Conservation (phyloP, 1,140 invertebrate species). For the Temnothorax curvispinosus region DNA sequence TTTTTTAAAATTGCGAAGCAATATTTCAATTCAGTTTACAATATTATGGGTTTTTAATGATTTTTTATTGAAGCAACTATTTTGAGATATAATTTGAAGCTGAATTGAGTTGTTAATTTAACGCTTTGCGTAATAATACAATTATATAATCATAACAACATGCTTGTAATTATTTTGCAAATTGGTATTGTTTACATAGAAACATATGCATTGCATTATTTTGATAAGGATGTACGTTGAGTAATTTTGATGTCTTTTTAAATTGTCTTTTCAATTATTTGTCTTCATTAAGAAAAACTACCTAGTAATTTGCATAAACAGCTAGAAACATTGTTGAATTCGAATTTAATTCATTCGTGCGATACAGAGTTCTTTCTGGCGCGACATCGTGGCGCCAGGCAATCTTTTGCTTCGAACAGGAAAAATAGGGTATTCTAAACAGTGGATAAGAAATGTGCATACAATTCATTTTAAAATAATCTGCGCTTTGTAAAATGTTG, state of each 20-base stretch:
- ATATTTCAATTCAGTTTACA: background rate
- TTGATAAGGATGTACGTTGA: background rate
- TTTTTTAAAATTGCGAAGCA: background rate
- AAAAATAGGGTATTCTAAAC: background rate
- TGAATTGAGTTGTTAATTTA: conserved; percentile 8
- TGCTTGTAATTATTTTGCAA: background rate
- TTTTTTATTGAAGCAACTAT: background rate
- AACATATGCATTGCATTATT: conserved; percentile 16
- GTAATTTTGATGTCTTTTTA: background rate
- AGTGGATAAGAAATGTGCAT: background rate
- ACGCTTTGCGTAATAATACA: conserved; percentile 9
- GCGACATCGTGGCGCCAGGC: background rate
- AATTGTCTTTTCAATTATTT: background rate
- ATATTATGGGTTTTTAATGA: background rate
- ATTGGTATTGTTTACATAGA: background rate
- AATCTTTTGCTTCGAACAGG: background rate
- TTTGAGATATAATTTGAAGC: background rate
- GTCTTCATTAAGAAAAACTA: background rate
- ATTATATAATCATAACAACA: conserved; percentile 7
- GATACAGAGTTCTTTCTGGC: background rate
- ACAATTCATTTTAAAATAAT: background rate
- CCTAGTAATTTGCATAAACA: background rate
- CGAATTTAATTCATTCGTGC: conserved; percentile 19
- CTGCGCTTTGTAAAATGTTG: background rate
- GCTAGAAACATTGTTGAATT: background rate